phyloP scores from a whole-genome alignment of 1,140 invertebrate species.

The Medauroidea extradentata region DNA sequence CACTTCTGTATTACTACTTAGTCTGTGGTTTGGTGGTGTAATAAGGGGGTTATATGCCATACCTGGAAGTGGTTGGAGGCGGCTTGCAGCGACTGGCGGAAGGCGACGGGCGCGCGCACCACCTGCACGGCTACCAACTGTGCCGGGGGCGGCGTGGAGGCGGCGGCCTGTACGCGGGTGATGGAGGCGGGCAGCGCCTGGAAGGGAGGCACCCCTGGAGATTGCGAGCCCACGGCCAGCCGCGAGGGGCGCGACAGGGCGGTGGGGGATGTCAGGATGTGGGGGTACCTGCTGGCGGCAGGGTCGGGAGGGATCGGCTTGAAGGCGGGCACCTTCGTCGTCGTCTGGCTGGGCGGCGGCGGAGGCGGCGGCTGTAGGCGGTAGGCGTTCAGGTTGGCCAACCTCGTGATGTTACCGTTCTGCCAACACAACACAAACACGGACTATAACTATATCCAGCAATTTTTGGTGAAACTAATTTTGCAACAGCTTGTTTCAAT shows the following conservation, averaged over 20 bases:
- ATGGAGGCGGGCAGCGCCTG: constrained; percentile 42
- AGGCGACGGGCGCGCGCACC: background rate
- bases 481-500: too few species aligned
- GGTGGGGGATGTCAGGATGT: background rate
- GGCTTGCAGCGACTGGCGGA: constrained; percentile 1
- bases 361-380: constrained; percentile 36
- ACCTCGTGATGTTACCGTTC: too few species aligned
- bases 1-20: too few species aligned
- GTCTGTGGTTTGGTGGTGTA: too few species aligned
- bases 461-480: too few species aligned
- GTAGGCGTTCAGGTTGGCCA: constrained; percentile 42
- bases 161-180: background rate
- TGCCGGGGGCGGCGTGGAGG: background rate
- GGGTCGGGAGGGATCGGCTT: constrained; percentile 40
- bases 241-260: constrained; percentile 1
- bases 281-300: constrained; percentile 41
- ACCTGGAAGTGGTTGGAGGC: constrained; percentile 13
- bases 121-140: background rate
- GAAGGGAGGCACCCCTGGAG: constrained; percentile 40
- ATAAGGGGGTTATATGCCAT: background rate
- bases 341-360: constrained; percentile 33
- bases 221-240: constrained; percentile 24
- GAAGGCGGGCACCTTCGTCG: constrained; percentile 42
- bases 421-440: too few species aligned
- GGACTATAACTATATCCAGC: too few species aligned